phyloP scores from a whole-genome alignment of 2,113 vertebrate genomes.

The Antigone vipio region DNA sequence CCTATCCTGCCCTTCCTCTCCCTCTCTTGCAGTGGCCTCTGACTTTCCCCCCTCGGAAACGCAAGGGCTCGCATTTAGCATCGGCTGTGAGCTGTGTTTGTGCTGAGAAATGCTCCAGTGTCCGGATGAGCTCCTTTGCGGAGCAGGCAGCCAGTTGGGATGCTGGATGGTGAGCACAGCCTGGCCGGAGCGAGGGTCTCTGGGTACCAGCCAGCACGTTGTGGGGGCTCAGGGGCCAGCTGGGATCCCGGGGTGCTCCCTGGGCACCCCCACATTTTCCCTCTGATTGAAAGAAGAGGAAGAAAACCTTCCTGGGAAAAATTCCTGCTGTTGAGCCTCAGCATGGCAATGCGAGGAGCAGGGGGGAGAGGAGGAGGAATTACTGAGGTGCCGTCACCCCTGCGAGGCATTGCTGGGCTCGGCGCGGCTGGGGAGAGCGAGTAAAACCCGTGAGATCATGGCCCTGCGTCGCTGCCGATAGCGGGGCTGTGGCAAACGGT shows the following conservation, averaged over 20 bases:
- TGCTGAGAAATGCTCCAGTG: not conserved
- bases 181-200: not conserved
- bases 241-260: accelerated
- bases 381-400: not conserved
- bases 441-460: accelerated
- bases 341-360: not conserved
- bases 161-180: not conserved
- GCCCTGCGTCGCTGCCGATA: accelerated
- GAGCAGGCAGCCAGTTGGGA: not conserved
- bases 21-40: not conserved
- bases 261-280: not conserved
- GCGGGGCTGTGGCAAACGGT: not conserved
- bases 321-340: not conserved
- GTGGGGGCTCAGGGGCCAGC: not conserved
- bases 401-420: not conserved
- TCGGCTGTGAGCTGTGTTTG: not conserved
- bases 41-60: not conserved
- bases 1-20: not conserved
- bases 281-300: not conserved
- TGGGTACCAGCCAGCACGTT: not conserved
- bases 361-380: not conserved
- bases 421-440: accelerated
- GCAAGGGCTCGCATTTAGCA: accelerated
- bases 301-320: not conserved
- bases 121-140: accelerated